phyloP scores from a whole-genome alignment of 1,140 invertebrate genomes.

The Telenomus remus region DNA sequence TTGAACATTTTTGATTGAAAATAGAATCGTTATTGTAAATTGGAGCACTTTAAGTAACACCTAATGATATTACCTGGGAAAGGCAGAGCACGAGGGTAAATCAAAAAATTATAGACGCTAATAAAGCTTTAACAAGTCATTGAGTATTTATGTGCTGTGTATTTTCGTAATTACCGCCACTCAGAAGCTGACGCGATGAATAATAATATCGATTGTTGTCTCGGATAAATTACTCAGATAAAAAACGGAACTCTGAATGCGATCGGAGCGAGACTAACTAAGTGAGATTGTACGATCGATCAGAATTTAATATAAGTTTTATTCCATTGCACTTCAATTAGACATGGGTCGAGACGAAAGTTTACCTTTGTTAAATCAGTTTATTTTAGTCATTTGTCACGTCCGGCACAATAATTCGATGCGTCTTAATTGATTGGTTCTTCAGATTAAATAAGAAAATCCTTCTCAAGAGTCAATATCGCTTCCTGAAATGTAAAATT shows the following conservation, averaged over 20 bases:
- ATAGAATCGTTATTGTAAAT: too few relatives aligned
- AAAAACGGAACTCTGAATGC: slow-evolving; percentile 6
- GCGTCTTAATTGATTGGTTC: too few relatives aligned
- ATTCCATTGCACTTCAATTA: slow-evolving; percentile 3
- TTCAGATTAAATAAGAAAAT: too few relatives aligned
- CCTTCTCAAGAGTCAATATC: too few relatives aligned
- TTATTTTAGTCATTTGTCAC: slow-evolving; percentile 1
- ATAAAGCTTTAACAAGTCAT: slow-evolving; percentile 8
- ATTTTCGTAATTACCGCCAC: slow-evolving; percentile 30
- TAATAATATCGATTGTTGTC: slow-evolving; percentile 42
- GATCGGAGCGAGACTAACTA: background rate
- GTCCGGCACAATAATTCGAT: too few relatives aligned
- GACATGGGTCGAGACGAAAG: background rate
- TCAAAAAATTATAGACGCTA: slow-evolving; percentile 16
- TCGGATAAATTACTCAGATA: slow-evolving; percentile 14
- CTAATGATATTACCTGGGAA: background rate
- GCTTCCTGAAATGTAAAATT: too few relatives aligned
- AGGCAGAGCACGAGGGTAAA: slow-evolving; percentile 6
- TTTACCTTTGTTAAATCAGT: background rate
- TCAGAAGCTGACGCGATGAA: slow-evolving; percentile 24
- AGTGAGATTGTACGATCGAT: slow-evolving; percentile 6
- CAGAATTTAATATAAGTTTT: slow-evolving; percentile 1
- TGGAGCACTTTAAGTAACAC: background rate
- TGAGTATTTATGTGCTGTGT: slow-evolving; percentile 35
- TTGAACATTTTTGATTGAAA: too few relatives aligned